Base-by-base conservation (phyloP, 2,888 invertebrate species). In the Morpho deidamia region DNA sequence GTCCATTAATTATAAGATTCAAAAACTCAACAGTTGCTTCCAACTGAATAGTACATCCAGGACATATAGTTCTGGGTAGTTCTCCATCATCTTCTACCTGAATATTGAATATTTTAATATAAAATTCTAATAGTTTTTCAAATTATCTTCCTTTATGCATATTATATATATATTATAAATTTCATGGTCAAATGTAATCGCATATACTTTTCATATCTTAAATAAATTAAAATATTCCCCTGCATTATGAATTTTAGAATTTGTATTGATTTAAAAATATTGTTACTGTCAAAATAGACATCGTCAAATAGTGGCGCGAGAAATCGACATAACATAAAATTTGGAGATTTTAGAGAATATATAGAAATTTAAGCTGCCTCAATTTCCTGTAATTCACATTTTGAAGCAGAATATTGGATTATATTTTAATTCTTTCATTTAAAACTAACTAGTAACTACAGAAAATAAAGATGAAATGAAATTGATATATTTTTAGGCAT, bases 1-100 rank as follows among this genome's bases (percentile, higher is more conserved):
- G 95, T 1, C 95, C 95, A 68, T 91, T 91, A 51, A 93, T 87
- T 61, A 95, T 91, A 11, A 95, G 80, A 64, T 94, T 93, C 66
- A 95, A 91, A 76, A 95, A 95, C 67, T 93, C 92, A 53, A 93
- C 92, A 14, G 94, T 94, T 42, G 94, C 92, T 74, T 95, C 94
- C 64, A 95, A 72, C 72, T 95, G 94, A 55, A 95, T 93, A 58
- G 93, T 93, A 69, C 95, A 95, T 40, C 94, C 94, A 8, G 94
- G 94, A 70, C 95, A 95, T 64, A 95, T 93, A 12, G 93, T 93
- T 50, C 92, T 90, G 1, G 95, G 95, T 61, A 93, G 87, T 69
- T 92, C 92, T 0, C 92, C 93, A 87, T 95, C 94, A 74, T 94
- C 91, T 50, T 84, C 81, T 33, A 95, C 91, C 95, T 95, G 70